A percentile compares a stretch with the other conserved stretches of the same genome.
Conservation (phyloP, 2,113 vertebrate genomes). For the Meleagris gallopavo region DNA sequence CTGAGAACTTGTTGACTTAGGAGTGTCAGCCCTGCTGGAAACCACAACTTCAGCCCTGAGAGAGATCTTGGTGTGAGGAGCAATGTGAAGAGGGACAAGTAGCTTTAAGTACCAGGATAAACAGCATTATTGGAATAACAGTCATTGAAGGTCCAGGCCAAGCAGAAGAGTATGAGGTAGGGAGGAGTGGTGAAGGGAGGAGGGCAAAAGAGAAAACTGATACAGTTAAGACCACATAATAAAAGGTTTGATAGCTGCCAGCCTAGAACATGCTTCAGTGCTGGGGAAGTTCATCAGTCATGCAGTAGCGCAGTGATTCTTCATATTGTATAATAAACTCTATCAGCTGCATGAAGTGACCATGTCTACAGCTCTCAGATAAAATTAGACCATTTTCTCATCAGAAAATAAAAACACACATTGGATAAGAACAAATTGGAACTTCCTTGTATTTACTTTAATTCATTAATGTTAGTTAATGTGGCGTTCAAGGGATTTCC, state of each 20-base stretch:
- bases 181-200: not conserved
- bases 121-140: not conserved
- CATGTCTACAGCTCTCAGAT: not conserved
- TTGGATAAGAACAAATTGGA: constrained; percentile 16
- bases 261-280: not conserved
- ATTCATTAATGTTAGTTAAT: not conserved
- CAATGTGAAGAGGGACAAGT: not conserved
- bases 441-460: constrained; percentile 36
- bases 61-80: not conserved
- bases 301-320: not conserved
- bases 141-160: not conserved
- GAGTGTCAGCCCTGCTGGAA: not conserved
- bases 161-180: not conserved
- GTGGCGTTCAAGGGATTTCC: not conserved
- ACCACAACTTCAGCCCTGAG: not conserved
- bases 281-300: not conserved
- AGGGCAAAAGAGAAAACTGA: not conserved
- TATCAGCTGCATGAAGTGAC: constrained; percentile 34
- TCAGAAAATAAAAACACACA: not conserved
- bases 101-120: not conserved
- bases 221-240: not conserved
- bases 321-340: constrained; percentile 57
- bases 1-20: not conserved
- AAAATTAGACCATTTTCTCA: not conserved
- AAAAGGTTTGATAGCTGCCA: not conserved